Conservation (phyloP, 2,797 vertebrate species). For the Cetoscarus ocellatus region DNA sequence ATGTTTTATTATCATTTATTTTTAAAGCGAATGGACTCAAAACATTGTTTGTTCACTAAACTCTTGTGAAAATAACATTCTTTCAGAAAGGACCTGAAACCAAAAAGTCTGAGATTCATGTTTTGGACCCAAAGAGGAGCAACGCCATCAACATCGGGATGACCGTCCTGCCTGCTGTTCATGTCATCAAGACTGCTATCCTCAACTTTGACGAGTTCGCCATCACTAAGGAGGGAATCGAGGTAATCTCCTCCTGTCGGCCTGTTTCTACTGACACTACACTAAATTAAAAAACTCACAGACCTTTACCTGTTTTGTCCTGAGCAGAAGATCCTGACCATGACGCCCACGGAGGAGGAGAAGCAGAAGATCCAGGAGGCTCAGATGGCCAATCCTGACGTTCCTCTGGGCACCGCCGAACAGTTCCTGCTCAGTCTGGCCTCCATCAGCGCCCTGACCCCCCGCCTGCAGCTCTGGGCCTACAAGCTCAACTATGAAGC, state of each 20-base stretch:
- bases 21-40: no score
- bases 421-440: constrained; percentile 91
- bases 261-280: not conserved
- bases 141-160: constrained; percentile 98
- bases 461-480: constrained; percentile 94
- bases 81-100: constrained; percentile 89
- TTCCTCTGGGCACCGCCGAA: constrained; percentile 92
- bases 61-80: not conserved
- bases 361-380: constrained; percentile 95
- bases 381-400: constrained; percentile 89
- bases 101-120: constrained; percentile 88
- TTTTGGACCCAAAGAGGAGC: constrained; percentile 94
- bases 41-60: not conserved
- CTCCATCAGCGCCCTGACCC: constrained; percentile 88
- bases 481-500: constrained; percentile 95
- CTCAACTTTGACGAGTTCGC: constrained; percentile 96
- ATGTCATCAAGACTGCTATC: constrained; percentile 94
- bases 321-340: constrained; percentile 92
- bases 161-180: constrained; percentile 90
- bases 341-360: constrained; percentile 94
- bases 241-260: constrained; percentile 80
- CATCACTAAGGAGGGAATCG: constrained; percentile 96
- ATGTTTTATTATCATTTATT: no score
- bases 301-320: not conserved
- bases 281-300: not conserved